Evolutionary conservation across 2,888 invertebrate genomes (phyloP), one percentile per base, ranked within the genome.

Genomic region (Myopa tessellatipennis): DNA sequence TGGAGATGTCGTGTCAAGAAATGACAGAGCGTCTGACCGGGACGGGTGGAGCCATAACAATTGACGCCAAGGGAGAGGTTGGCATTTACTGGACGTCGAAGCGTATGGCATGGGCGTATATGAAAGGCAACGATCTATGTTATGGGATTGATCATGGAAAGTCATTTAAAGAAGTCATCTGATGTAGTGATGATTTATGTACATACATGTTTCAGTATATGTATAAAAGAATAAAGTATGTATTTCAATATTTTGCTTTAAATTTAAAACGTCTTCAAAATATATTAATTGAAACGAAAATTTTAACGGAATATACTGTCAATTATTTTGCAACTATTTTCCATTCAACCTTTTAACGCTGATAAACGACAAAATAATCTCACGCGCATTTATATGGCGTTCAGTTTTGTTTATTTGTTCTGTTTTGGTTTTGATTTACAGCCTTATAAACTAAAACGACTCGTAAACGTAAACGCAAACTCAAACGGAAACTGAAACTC

Each of bases 1-100:
- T 93, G 0, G 90, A 90, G 77, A 87, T 89, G 58, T 92, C 92
- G n/a, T 90, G 95, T 45, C 88, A 90, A 16, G 91, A 90, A 52
- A 95, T 96, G 95, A 92, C 93, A 0, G 83, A 88, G 10, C 91
- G 93, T 72, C 90, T 95, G 12, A 91, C 91, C 3, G 93, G 94
- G 75, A 93, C 93, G 4, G 95, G 94, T 18, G 95, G 93, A 38
- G 94, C 93, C 4, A 94, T 95, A 79, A 93, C 93, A 16, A 89
- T 96, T 45, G 92, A 93, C 14, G 91, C 91, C 78, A 88, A 88
- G 70, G 95, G 95, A 0, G 91, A 93, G 5, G 89, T 94, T 40
- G 95, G 94, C 5, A 89, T 94, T 68, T 90, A 92, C 81, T 95
- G 94, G 85, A 93, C 92, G 34, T 93, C 94, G 0, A 89, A 90